Conservation (phyloP, 2,113 vertebrate species). For the Phocoena sinus region DNA sequence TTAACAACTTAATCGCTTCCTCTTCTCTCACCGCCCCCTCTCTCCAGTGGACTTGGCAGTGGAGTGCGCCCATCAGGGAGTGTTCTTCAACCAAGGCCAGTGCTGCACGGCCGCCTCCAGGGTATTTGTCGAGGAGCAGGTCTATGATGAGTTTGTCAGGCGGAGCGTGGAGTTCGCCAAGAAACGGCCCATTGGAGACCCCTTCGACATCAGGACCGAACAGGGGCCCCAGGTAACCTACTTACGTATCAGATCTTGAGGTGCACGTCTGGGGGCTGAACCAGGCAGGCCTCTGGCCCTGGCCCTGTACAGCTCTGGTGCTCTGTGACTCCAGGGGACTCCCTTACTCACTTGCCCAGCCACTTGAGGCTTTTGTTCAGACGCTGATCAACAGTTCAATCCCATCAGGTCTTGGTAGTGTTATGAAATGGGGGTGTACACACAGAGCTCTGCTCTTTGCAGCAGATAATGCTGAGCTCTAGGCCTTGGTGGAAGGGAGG, state of each 20-base stretch:
- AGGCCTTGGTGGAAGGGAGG: background rate
- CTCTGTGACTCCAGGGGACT: too few relatives aligned
- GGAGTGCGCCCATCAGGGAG: constrained; percentile 92
- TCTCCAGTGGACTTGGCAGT: constrained; percentile 92
- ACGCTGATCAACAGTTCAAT: fast-evolving
- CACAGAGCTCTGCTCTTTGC: background rate
- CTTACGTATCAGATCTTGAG: fast-evolving
- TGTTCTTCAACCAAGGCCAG: constrained; percentile 97
- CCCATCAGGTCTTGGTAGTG: background rate
- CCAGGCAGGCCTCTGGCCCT: background rate
- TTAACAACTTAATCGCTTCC: constrained; percentile 50
- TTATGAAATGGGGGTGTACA: background rate
- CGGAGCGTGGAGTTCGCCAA: constrained; percentile 89
- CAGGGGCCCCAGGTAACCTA: constrained; percentile 93
- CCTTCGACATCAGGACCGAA: constrained; percentile 89
- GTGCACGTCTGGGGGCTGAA: background rate
- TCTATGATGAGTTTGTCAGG: constrained; percentile 91
- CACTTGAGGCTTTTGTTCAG: background rate
- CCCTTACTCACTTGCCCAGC: background rate
- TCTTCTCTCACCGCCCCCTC: background rate
- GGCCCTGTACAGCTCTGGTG: too few relatives aligned
- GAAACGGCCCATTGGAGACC: constrained; percentile 89
- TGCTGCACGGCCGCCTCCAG: constrained; percentile 94
- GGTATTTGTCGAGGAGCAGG: constrained; percentile 91
- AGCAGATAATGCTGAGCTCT: background rate